phyloP scores from a whole-genome alignment of 1,140 invertebrate species.

The Ceratina japonica region DNA sequence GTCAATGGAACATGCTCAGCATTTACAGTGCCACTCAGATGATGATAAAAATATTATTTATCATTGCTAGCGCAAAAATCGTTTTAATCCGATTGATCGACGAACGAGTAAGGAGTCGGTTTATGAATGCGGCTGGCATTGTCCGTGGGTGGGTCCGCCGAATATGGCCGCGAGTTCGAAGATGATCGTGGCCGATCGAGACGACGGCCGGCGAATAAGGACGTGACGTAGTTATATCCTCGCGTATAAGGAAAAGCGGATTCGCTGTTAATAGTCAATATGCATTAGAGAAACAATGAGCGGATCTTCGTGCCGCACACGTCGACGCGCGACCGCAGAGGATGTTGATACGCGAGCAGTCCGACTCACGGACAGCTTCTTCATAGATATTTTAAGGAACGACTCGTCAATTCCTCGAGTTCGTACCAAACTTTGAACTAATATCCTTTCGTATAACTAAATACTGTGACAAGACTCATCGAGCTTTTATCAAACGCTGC shows the following conservation, averaged over 20 bases:
- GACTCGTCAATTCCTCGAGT: slow-evolving; percentile 1
- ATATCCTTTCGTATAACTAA: background rate
- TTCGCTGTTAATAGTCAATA: slow-evolving; percentile 70
- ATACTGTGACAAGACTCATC: too few species aligned
- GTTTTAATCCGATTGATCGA: slow-evolving; percentile 46
- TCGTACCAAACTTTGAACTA: too few species aligned
- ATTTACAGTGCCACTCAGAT: too few species aligned
- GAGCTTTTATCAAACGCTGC: background rate
- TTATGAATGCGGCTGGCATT: slow-evolving; percentile 69
- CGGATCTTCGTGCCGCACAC: slow-evolving; percentile 68
- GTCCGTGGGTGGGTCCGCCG: slow-evolving; percentile 64
- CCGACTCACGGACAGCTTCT: slow-evolving; percentile 12
- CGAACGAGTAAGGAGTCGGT: slow-evolving; percentile 42
- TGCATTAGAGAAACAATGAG: slow-evolving; percentile 71
- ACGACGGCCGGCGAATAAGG: slow-evolving; percentile 67
- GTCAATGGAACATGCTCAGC: too few species aligned
- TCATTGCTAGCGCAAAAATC: background rate
- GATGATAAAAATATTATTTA: too few species aligned
- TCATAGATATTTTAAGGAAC: slow-evolving; percentile 7
- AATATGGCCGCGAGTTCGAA: slow-evolving; percentile 67
- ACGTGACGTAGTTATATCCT: slow-evolving; percentile 67
- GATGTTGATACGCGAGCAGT: slow-evolving; percentile 25
- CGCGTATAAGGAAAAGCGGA: slow-evolving; percentile 69
- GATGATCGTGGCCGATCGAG: slow-evolving; percentile 64
- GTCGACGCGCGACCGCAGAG: slow-evolving; percentile 40